These are phyloP conservation scores for Chorisops tibialis DNA, from an alignment of 2,888 invertebrate genomes.

Conservation along the genomic window DNA sequence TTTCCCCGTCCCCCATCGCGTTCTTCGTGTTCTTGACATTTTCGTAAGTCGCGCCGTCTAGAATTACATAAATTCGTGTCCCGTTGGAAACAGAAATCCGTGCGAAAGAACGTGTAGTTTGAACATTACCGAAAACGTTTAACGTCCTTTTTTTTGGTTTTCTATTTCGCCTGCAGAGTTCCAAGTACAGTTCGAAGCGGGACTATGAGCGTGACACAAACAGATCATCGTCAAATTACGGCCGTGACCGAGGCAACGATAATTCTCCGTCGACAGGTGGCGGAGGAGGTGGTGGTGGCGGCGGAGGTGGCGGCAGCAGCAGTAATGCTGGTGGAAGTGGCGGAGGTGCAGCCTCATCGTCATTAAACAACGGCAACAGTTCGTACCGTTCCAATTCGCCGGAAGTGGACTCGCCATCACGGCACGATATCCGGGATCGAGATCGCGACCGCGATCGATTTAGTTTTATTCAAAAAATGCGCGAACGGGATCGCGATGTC, in stretches of 20 bases:
- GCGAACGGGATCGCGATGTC: constrained; percentile 75
- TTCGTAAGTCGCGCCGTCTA: no score
- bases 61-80: no score
- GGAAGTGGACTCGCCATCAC: constrained; percentile 66
- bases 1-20: no score
- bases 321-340: constrained; percentile 40
- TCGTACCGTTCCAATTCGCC: constrained; percentile 71
- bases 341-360: constrained; percentile 28
- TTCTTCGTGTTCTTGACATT: no score
- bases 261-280: constrained; percentile 44
- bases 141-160: background rate
- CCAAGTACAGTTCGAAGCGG: constrained; percentile 77
- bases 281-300: background rate
- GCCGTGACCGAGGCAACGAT: constrained; percentile 45
- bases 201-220: constrained; percentile 57
- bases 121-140: no score
- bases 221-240: constrained; percentile 46
- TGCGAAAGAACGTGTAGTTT: no score
- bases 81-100: no score
- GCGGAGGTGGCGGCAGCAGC: constrained; percentile 36
- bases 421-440: constrained; percentile 57
- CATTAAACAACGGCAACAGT: constrained; percentile 61
- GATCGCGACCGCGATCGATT: constrained; percentile 57
- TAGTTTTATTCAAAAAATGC: constrained; percentile 52
- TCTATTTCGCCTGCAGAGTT: constrained; percentile 67